These are phyloP conservation scores for Ochotona curzoniae DNA, from an alignment of 2,113 vertebrate species.

Conservation along the genomic window DNA sequence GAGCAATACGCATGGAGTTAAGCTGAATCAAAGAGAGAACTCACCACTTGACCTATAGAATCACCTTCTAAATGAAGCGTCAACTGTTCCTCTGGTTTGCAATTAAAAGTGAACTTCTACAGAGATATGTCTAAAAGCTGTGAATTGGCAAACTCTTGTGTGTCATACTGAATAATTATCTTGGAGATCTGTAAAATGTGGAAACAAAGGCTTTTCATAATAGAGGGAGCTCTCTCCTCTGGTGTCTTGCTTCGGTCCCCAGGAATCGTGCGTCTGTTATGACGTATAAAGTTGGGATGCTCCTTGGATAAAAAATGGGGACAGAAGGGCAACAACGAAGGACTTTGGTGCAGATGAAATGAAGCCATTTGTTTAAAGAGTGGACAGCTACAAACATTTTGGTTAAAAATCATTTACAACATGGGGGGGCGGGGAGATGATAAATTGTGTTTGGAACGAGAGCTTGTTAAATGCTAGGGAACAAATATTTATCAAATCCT, in stretches of 20 bases:
- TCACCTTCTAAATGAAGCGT: constrained; percentile 55
- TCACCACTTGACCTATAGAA: constrained; percentile 46
- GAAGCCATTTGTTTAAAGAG: background rate
- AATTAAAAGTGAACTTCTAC: constrained; percentile 42
- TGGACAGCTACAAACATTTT: background rate
- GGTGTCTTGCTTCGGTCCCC: background rate
- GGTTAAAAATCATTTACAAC: background rate
- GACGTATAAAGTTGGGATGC: background rate
- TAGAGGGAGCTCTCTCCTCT: no score
- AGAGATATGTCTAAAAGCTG: constrained; percentile 32
- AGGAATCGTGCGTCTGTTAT: accelerated
- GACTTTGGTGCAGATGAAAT: background rate
- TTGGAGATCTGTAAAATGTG: background rate
- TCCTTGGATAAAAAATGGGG: background rate
- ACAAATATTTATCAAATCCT: background rate
- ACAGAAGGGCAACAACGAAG: background rate
- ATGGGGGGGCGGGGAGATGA: background rate
- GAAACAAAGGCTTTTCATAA: background rate
- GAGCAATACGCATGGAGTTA: constrained; percentile 50
- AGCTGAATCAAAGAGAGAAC: constrained; percentile 13
- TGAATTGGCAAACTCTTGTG: background rate
- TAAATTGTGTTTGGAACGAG: background rate
- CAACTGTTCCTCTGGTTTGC: background rate
- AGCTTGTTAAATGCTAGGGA: no score
- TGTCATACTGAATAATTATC: background rate